Conservation (phyloP, 2,113 vertebrate species). For the Centrocercus urophasianus region DNA sequence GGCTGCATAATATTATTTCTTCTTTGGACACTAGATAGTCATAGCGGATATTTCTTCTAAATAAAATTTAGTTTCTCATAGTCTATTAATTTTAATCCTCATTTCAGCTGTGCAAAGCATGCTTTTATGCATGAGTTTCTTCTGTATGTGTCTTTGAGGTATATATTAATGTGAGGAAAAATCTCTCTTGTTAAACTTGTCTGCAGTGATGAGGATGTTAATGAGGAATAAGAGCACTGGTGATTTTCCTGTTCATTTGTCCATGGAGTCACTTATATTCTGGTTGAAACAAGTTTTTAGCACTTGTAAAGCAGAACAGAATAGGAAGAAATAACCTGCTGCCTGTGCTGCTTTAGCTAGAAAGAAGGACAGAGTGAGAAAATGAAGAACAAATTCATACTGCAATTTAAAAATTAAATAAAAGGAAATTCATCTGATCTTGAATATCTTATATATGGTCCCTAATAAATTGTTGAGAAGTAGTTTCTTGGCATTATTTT, state of each 20-base stretch:
- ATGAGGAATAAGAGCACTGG: slow-evolving; percentile 4
- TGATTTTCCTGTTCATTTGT: slow-evolving; percentile 3
- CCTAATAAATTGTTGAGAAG: neutral
- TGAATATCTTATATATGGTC: neutral
- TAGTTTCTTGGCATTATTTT: neutral
- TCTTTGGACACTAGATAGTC: neutral
- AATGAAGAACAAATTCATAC: neutral
- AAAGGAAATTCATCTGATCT: neutral
- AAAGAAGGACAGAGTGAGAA: neutral
- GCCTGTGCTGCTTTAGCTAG: neutral
- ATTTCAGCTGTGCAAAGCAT: neutral
- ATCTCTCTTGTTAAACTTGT: neutral
- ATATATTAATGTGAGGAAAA: neutral
- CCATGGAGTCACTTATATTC: slow-evolving; percentile 3
- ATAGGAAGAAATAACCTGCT: neutral
- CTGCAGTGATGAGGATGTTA: slow-evolving; percentile 7
- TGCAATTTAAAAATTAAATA: neutral
- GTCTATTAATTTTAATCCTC: neutral
- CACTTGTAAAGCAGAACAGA: neutral
- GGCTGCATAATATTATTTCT: neutral
- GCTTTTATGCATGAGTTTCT: neutral
- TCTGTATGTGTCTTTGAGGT: slow-evolving; percentile 22
- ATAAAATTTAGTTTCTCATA: neutral
- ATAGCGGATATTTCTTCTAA: neutral
- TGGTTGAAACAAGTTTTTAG: neutral